phyloP scores from a whole-genome alignment of 1,140 invertebrate species.

The Eufriesea mexicana region DNA sequence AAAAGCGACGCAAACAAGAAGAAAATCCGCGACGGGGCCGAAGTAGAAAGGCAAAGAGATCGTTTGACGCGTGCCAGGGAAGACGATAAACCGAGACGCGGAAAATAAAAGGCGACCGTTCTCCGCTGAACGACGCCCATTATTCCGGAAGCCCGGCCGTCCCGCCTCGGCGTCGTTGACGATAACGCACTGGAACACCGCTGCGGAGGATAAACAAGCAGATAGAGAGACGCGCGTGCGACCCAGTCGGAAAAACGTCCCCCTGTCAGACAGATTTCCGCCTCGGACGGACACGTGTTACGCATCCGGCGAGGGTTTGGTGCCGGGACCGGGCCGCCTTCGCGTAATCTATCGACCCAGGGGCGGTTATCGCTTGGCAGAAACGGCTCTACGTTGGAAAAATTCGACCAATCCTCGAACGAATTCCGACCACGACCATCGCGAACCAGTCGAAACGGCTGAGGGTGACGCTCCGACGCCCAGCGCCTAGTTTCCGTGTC shows the following conservation, averaged over 20 bases:
- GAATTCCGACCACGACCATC: too few species aligned
- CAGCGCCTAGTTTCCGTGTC: not conserved
- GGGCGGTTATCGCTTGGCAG: not conserved
- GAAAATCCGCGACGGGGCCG: not conserved
- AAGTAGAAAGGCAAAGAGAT: not conserved
- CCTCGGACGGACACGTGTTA: constrained; percentile 39
- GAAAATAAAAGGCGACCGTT: not conserved
- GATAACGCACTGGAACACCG: too few species aligned
- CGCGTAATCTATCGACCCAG: constrained; percentile 27
- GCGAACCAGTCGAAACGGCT: too few species aligned
- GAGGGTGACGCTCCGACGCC: constrained; percentile 6
- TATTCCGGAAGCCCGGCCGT: constrained; percentile 19
- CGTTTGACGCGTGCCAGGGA: not conserved
- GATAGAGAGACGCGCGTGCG: not conserved
- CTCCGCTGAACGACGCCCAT: not conserved
- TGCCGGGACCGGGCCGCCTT: not conserved
- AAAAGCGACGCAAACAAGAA: not conserved
- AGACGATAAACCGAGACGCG: constrained; percentile 7
- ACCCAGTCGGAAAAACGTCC: not conserved
- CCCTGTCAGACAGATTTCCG: constrained; percentile 13
- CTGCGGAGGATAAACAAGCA: constrained; percentile 47
- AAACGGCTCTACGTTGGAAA: not conserved
- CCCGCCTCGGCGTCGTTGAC: not conserved
- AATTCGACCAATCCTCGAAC: not conserved
- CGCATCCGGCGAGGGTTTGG: constrained; percentile 21